These are phyloP conservation scores for Dipodomys spectabilis DNA, from an alignment of 2,113 vertebrate species.

Conservation along the genomic window DNA sequence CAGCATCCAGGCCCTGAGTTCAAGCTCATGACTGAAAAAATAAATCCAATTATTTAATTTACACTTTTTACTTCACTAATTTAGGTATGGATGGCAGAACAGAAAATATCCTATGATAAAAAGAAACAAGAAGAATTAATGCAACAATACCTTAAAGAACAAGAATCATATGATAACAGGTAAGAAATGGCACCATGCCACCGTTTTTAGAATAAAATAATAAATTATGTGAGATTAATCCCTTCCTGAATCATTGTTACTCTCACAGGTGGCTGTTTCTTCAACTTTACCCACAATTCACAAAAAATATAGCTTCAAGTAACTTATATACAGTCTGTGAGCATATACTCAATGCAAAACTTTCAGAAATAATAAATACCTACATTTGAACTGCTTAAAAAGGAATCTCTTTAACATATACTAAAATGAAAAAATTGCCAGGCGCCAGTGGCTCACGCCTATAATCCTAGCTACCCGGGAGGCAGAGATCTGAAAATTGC, in stretches of 20 bases:
- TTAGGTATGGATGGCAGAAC: conserved; percentile 99
- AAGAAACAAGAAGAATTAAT: conserved; percentile 98
- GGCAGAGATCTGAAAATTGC: too few relatives aligned
- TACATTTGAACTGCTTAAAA: neutral
- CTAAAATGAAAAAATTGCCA: neutral
- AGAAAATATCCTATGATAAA: conserved; percentile 98
- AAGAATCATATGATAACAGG: conserved; percentile 99
- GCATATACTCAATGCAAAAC: neutral
- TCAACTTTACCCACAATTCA: conserved; percentile 16
- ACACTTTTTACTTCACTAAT: conserved; percentile 63
- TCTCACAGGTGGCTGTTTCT: neutral
- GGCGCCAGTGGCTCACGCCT: too few relatives aligned
- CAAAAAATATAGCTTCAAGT: neutral
- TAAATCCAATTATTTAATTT: conserved; percentile 27
- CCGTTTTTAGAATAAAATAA: conserved; percentile 48
- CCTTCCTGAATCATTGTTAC: conserved; percentile 11
- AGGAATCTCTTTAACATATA: neutral
- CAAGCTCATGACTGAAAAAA: too few relatives aligned
- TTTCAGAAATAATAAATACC: conserved; percentile 33
- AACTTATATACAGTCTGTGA: neutral
- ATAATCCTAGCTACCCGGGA: too few relatives aligned
- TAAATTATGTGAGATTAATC: neutral
- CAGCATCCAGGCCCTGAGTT: too few relatives aligned
- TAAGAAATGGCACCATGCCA: conserved; percentile 76
- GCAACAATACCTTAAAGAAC: conserved; percentile 98